Base-by-base conservation (phyloP, 2,888 invertebrate genomes). In the Clivina fossor region DNA sequence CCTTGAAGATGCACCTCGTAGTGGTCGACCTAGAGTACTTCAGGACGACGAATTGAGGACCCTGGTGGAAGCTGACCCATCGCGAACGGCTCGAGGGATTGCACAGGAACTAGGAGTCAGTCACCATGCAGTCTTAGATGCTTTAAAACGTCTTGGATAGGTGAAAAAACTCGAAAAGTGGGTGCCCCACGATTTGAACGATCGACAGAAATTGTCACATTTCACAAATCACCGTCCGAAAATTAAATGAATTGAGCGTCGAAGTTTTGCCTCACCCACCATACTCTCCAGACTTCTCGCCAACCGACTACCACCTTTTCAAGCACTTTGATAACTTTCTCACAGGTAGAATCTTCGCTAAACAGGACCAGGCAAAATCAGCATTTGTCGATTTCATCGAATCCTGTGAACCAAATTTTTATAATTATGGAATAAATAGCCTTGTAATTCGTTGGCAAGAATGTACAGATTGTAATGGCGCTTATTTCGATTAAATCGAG, bases 91-190 rank as follows among this genome's bases (percentile, higher is more conserved):
- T n/a, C n/a, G n/a, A n/a, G n/a, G n/a, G n/a, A n/a, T n/a, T n/a
- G n/a, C n/a, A n/a, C n/a, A n/a, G n/a, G n/a, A n/a, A n/a, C n/a
- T n/a, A n/a, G n/a, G n/a, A n/a, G n/a, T n/a, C n/a, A n/a, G n/a
- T n/a, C n/a, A n/a, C n/a, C n/a, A n/a, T n/a, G n/a, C n/a, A n/a
- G n/a, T n/a, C n/a, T n/a, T n/a, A n/a, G n/a, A n/a, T n/a, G n/a
- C n/a, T 18, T 22, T 43, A 13, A 41, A 11, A 13, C 2, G 46
- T 51, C 56, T 58, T 43, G 55, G 55, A 30, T 55, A 51, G 55
- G 33, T 50, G 30, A 60, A 58, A 30, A 60, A 60, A 54, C 50
- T 60, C 18, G 50, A 60, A 43, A 57, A 58, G 19, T 58, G 51
- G n/a, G n/a, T n/a, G n/a, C n/a, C n/a, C n/a, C n/a, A n/a, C n/a